Percentiles rank a stretch among this genome's conserved stretches.
Evolutionary conservation across 1,140 invertebrate species (phyloP).

Genomic region (Listronotus oregonensis): DNA sequence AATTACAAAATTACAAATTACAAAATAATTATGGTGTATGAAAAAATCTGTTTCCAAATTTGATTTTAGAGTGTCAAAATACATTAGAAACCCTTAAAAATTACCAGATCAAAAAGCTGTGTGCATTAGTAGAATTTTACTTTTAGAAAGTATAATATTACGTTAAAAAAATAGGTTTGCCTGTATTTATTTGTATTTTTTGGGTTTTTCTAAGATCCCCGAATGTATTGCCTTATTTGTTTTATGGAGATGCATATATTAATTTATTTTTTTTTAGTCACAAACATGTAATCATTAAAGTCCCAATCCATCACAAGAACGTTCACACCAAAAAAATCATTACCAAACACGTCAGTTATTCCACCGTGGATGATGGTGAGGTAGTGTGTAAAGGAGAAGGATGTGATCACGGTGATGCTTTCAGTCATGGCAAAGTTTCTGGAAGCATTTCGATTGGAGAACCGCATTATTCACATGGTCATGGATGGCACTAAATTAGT

Average conservation of each 20-base stretch:
- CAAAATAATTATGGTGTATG: too few relatives aligned
- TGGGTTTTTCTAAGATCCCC: too few relatives aligned
- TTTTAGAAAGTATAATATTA: too few relatives aligned
- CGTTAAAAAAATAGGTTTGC: too few relatives aligned
- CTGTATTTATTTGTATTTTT: too few relatives aligned
- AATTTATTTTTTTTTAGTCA: conserved; percentile 21
- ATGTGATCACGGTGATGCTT: conserved; percentile 24
- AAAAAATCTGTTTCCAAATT: too few relatives aligned
- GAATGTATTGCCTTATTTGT: neutral
- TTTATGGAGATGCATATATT: neutral
- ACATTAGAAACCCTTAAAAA: too few relatives aligned
- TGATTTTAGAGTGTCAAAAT: too few relatives aligned
- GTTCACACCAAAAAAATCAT: conserved; percentile 37
- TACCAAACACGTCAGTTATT: conserved; percentile 28
- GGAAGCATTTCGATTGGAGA: conserved; percentile 31
- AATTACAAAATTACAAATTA: too few relatives aligned
- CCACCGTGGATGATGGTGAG: conserved; percentile 23
- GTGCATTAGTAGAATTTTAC: too few relatives aligned
- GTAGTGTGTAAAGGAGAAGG: conserved; percentile 31
- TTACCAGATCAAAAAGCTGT: too few relatives aligned
- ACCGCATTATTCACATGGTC: conserved; percentile 24
- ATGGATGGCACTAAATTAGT: conserved; percentile 18
- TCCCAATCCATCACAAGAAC: conserved; percentile 33
- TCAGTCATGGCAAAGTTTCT: conserved; percentile 30
- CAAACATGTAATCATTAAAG: conserved; percentile 32